These are phyloP conservation scores for Calameuta filiformis DNA, from an alignment of 2,888 invertebrate species.

Conservation along the genomic window DNA sequence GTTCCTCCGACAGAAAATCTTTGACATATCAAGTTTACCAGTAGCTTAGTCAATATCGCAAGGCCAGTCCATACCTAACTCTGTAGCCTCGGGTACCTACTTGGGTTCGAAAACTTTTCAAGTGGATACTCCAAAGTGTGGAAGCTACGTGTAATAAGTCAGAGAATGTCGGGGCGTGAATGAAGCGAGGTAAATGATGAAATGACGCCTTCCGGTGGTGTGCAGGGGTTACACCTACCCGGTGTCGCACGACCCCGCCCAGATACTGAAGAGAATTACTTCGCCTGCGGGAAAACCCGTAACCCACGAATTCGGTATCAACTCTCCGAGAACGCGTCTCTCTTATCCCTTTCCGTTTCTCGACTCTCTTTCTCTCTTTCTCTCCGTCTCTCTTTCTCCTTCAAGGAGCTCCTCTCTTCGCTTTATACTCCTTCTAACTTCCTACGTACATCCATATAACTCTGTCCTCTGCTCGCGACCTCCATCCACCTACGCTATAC, in stretches of 20 bases:
- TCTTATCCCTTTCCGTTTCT: background rate
- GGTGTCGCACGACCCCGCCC: conserved; percentile 6
- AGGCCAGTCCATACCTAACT: background rate
- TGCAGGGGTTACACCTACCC: conserved; percentile 2
- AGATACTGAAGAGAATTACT: conserved; percentile 8
- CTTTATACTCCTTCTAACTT: background rate
- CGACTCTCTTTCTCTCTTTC: too few relatives aligned
- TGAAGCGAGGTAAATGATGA: conserved; percentile 1
- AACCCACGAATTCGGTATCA: background rate
- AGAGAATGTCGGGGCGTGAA: background rate
- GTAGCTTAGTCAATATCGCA: background rate
- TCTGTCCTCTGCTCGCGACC: background rate
- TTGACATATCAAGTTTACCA: background rate
- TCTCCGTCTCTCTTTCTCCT: background rate
- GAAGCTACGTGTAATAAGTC: background rate
- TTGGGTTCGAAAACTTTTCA: background rate
- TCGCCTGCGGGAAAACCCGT: conserved; percentile 5
- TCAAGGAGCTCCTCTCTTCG: background rate
- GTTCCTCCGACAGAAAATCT: background rate
- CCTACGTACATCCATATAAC: background rate
- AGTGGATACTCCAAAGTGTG: background rate
- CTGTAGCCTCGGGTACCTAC: background rate
- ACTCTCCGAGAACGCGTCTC: background rate
- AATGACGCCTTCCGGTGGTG: conserved; percentile 1
- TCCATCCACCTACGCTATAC: background rate